Evolutionary conservation across 1,140 invertebrate genomes (phyloP).

Genomic region (Drosophila punjabiensis): DNA sequence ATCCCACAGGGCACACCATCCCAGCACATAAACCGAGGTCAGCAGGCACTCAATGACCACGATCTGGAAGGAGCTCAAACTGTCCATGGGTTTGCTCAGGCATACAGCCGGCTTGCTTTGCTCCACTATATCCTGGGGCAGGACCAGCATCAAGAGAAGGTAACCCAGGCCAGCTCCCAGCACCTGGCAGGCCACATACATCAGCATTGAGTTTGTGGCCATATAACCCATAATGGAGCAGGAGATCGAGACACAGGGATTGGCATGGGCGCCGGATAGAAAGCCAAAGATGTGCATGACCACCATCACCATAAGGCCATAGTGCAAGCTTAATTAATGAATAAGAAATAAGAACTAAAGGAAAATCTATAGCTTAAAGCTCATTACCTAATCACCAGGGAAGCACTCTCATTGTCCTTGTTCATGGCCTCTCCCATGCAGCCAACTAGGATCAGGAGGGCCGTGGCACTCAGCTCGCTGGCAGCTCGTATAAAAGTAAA

Average conservation of each 20-base stretch:
- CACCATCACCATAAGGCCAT: not conserved
- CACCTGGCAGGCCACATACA: not conserved
- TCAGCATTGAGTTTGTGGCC: not conserved
- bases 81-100: not conserved
- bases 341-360: not conserved
- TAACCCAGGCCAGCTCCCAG: constrained; percentile 19
- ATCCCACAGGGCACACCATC: not conserved
- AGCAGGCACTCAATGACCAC: not conserved
- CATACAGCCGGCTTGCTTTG: constrained; percentile 7
- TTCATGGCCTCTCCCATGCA: not conserved
- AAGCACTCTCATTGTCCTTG: not conserved
- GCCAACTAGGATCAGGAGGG: not conserved
- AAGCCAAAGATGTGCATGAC: not conserved
- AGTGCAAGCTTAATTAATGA: not conserved
- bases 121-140: constrained; percentile 39
- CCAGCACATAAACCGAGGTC: not conserved
- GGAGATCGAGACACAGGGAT: not conserved
- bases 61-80: not conserved
- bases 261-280: not conserved
- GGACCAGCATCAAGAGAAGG: constrained; percentile 27
- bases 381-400: not conserved
- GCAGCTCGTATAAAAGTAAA: not conserved
- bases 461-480: not conserved
- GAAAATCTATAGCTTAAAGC: not conserved
- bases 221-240: not conserved